These are phyloP conservation scores for Poeciliopsis retropinna DNA, from an alignment of 2,113 vertebrate species.

Conservation along the genomic window DNA sequence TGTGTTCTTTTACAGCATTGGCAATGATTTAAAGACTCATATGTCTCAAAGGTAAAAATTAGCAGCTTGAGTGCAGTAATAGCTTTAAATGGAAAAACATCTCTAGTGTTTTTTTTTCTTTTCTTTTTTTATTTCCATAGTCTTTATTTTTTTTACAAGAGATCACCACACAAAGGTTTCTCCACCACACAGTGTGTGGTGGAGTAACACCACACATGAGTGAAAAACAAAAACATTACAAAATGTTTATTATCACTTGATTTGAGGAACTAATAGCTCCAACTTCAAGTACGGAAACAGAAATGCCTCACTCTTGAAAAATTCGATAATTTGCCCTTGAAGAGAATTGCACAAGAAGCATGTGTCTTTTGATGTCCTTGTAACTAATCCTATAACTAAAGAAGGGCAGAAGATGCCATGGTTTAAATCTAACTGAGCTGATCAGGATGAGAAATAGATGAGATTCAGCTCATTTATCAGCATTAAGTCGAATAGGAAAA, in stretches of 20 bases:
- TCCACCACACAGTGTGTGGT: too few species aligned
- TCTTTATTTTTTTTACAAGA: slow-evolving; percentile 1
- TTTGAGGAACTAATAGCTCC: neutral
- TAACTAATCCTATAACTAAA: slow-evolving; percentile 31
- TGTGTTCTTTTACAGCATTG: slow-evolving; percentile 62
- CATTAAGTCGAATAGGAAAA: slow-evolving; percentile 68
- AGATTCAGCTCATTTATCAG: slow-evolving; percentile 69
- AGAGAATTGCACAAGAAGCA: slow-evolving; percentile 6
- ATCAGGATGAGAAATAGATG: slow-evolving; percentile 55
- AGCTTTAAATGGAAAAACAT: slow-evolving; percentile 37
- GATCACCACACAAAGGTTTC: neutral
- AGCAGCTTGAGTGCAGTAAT: slow-evolving; percentile 32
- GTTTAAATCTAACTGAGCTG: slow-evolving; percentile 40
- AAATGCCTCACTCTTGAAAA: neutral
- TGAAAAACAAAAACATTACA: neutral
- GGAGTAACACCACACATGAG: neutral
- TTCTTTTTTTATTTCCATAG: slow-evolving; percentile 7
- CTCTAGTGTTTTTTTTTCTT: slow-evolving; percentile 23
- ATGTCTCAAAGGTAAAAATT: slow-evolving; percentile 65
- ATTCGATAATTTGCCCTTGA: slow-evolving; percentile 4
- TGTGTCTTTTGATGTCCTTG: slow-evolving; percentile 35
- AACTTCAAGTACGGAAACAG: neutral
- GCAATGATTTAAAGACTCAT: slow-evolving; percentile 56
- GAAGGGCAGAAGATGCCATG: slow-evolving; percentile 23
- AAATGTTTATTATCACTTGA: neutral